Base-by-base conservation (phyloP, 2,113 vertebrate species). In the Tragelaphus strepsiceros region DNA sequence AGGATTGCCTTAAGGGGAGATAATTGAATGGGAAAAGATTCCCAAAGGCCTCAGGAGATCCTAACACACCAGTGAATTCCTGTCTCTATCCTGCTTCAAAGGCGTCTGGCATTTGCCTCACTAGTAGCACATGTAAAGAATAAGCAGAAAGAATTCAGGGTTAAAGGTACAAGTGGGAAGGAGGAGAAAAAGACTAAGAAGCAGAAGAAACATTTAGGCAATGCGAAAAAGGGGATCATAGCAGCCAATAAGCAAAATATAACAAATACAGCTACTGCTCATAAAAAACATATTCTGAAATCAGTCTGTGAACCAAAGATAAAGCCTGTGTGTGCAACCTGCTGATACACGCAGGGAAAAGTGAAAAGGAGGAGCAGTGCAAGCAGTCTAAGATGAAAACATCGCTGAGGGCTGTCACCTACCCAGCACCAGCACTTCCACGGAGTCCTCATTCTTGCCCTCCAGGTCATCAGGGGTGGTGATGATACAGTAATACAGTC, bases 351-450 rank as follows among this genome's bases (percentile, higher is more conserved):
- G 7, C 32, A 30, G 32, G n/a, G 24, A 74, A 89, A 0, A 83
- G 39, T 1, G 7, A 61, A 74, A 4, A 21, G 28, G 4, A 28
- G 16, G 58, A 32, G 5, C 7, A 2, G 3, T 1, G 49, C 62
- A 30, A 80, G 93, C 30, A 0, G 9, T 4, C 87, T 17, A 5
- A 8, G 28, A 32, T 2, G 13, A 26, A 80, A 86, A 67, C 2
- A 53, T 6, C 7, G 24, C 39, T 14, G 51, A 28, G 8, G 64
- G 39, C 2, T n/a, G 19, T 14, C 83, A 96, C 99, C 98, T 98
- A 99, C 99, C 99, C 59, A 99, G 98, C 97, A 99, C 99, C 95
- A 99, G 99, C 67, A 99, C 97, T 97, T 99, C 99, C 98, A 99
- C 98, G 0, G 99, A 99, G 92, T 98, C 99, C 98, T 99, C 99